Evolutionary conservation across 1,140 invertebrate species (phyloP).

Genomic region (honey bee (Apis mellifera)): DNA sequence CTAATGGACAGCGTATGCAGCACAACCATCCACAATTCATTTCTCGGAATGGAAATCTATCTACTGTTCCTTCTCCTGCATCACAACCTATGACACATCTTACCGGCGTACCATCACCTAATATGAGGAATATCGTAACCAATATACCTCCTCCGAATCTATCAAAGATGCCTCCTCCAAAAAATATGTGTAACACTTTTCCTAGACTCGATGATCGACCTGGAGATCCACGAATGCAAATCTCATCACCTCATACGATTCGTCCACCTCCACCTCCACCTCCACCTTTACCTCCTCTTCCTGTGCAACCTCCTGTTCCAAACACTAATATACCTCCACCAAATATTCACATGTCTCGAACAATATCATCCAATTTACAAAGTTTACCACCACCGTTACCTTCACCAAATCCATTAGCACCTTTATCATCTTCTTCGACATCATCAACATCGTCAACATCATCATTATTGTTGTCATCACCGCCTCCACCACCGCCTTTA

Average conservation of each 20-base stretch:
- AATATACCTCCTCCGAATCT: slow-evolving; percentile 73
- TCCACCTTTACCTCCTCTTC: slow-evolving; percentile 57
- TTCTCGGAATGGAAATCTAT: slow-evolving; percentile 63
- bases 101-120: slow-evolving; percentile 74
- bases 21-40: slow-evolving; percentile 68
- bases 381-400: slow-evolving; percentile 53
- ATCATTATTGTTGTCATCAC: background rate
- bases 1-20: slow-evolving; percentile 64
- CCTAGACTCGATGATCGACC: slow-evolving; percentile 64
- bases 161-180: slow-evolving; percentile 74
- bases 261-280: slow-evolving; percentile 69
- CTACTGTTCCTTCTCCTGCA: slow-evolving; percentile 71
- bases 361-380: slow-evolving; percentile 63
- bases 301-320: slow-evolving; percentile 62
- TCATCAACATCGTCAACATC: background rate
- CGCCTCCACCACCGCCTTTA: background rate
- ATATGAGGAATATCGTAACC: slow-evolving; percentile 60
- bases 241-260: slow-evolving; percentile 76
- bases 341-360: slow-evolving; percentile 67
- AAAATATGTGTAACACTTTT: slow-evolving; percentile 64
- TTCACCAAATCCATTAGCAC: slow-evolving; percentile 5
- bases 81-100: slow-evolving; percentile 74
- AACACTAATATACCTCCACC: slow-evolving; percentile 78
- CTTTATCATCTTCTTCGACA: background rate
- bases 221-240: slow-evolving; percentile 67